These are phyloP conservation scores for Dreissena rostriformis DNA, from an alignment of 1,140 invertebrate genomes.

Conservation along the genomic window DNA sequence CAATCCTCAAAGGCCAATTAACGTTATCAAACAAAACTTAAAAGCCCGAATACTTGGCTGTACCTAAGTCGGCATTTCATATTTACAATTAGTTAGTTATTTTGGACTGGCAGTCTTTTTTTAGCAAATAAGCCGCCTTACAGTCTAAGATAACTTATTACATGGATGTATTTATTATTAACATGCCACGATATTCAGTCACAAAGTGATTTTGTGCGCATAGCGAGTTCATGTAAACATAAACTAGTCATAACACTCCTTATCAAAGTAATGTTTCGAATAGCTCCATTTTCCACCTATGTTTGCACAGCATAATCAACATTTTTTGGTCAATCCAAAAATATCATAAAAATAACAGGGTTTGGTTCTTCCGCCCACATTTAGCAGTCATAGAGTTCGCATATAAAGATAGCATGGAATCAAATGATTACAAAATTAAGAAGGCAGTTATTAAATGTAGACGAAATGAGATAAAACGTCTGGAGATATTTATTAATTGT, in stretches of 20 bases:
- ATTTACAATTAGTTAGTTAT: background rate
- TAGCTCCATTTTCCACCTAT: background rate
- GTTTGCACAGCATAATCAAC: background rate
- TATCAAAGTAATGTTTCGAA: background rate
- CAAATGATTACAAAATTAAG: no score
- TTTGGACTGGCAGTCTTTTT: background rate
- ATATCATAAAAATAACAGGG: conserved; percentile 5
- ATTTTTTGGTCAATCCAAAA: background rate
- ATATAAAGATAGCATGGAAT: no score
- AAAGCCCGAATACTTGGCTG: background rate
- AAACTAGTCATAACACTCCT: background rate
- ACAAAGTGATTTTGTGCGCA: background rate
- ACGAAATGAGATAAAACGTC: no score
- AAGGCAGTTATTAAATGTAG: no score
- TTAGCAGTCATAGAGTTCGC: no score
- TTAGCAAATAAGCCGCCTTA: background rate
- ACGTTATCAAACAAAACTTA: no score
- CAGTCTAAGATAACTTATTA: background rate
- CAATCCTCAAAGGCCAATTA: no score
- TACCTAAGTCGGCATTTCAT: background rate
- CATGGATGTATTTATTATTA: background rate
- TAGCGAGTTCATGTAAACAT: background rate
- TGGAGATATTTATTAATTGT: no score
- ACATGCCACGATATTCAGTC: background rate
- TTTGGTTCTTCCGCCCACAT: background rate